Conservation (phyloP, 2,888 invertebrate species). For the Sinelater perroti region DNA sequence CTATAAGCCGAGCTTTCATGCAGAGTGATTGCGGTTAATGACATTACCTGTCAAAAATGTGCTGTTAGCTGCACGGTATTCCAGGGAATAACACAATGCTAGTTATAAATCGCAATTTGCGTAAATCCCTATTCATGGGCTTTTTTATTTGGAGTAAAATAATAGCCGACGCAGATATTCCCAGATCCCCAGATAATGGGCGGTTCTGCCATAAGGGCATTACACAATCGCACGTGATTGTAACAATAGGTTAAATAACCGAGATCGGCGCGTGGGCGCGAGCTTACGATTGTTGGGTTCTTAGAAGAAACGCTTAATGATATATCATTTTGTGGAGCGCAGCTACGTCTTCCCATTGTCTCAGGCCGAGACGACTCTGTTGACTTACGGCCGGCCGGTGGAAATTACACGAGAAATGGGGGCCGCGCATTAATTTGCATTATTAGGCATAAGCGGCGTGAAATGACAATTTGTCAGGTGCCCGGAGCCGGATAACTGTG, state of each 20-base stretch:
- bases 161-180: constrained; percentile 19
- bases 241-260: constrained; percentile 45
- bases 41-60: too few species aligned
- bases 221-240: constrained; percentile 43
- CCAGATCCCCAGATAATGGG: constrained; percentile 36
- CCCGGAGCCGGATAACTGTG: constrained; percentile 9
- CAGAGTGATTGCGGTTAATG: too few species aligned
- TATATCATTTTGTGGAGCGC: constrained; percentile 39
- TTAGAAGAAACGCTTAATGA: constrained; percentile 42
- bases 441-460: constrained; percentile 8
- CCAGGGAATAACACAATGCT: constrained; percentile 10
- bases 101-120: constrained; percentile 24
- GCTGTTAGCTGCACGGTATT: too few species aligned
- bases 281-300: constrained; percentile 42
- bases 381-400: neutral
- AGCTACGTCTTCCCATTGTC: constrained; percentile 32
- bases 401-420: constrained; percentile 8
- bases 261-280: constrained; percentile 37
- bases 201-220: constrained; percentile 39
- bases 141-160: constrained; percentile 9
- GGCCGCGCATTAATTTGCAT: constrained; percentile 12
- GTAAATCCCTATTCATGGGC: constrained; percentile 25
- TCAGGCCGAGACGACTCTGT: constrained; percentile 1
- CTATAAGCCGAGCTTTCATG: too few species aligned
- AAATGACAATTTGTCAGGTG: constrained; percentile 18